phyloP scores from a whole-genome alignment of 2,888 invertebrate genomes.

The Pyrrhosoma nymphula region DNA sequence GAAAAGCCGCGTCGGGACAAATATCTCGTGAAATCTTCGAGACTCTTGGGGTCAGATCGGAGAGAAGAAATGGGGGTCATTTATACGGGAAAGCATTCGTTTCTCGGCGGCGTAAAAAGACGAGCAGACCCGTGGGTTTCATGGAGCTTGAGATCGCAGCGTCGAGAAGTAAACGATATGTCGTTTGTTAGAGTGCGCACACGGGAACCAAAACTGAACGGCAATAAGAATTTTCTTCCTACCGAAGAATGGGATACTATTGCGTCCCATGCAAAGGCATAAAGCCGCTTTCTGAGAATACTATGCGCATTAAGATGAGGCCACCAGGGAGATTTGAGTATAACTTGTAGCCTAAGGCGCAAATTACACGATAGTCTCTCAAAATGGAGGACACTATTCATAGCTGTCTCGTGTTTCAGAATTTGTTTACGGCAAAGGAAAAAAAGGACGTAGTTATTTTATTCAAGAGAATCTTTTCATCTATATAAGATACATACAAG shows the following conservation, averaged over 20 bases:
- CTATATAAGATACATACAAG: no score
- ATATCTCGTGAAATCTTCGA: conserved; percentile 56
- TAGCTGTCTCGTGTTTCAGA: no score
- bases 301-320: background rate
- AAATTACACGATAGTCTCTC: no score
- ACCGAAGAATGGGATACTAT: background rate
- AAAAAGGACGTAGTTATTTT: no score
- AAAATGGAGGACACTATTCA: no score
- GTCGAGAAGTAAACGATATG: conserved; percentile 36
- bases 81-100: conserved; percentile 26
- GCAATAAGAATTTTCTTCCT: background rate
- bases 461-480: no score
- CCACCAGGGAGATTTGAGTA: background rate
- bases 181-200: background rate
- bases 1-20: conserved; percentile 60
- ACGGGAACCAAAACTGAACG: background rate
- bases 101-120: background rate
- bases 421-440: no score
- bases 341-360: background rate
- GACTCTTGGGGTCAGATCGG: conserved; percentile 6
- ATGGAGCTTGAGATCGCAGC: conserved; percentile 9
- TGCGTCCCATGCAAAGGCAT: background rate
- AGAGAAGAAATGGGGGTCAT: background rate
- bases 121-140: background rate
- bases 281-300: background rate